phyloP scores from a whole-genome alignment of 2,888 invertebrate species.

The Masnerella sp. region DNA sequence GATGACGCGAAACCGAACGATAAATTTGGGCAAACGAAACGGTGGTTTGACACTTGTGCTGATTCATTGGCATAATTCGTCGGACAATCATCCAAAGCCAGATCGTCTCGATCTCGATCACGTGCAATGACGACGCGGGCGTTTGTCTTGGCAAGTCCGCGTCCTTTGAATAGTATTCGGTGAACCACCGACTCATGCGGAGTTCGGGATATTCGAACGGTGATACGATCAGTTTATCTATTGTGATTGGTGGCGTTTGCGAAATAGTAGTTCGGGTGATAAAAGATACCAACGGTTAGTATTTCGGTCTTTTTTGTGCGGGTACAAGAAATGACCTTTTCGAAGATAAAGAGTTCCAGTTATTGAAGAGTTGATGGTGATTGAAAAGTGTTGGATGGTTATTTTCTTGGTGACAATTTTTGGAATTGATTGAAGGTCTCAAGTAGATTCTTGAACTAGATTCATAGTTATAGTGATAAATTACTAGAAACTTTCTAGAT shows the following conservation, averaged over 20 bases:
- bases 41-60: background rate
- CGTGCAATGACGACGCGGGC: slow-evolving; percentile 10
- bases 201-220: slow-evolving; percentile 34
- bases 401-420: too few relatives aligned
- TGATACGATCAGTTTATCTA: slow-evolving; percentile 29
- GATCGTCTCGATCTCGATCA: slow-evolving; percentile 28
- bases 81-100: slow-evolving; percentile 2
- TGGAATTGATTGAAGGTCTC: too few relatives aligned
- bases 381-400: too few relatives aligned
- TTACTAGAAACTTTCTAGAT: too few relatives aligned
- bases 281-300: too few relatives aligned
- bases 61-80: background rate
- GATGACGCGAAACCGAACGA: background rate
- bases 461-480: too few relatives aligned
- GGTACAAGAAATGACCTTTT: too few relatives aligned
- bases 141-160: slow-evolving; percentile 35
- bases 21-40: background rate
- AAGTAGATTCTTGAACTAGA: too few relatives aligned
- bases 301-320: too few relatives aligned
- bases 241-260: slow-evolving; percentile 9
- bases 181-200: slow-evolving; percentile 35
- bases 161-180: slow-evolving; percentile 42
- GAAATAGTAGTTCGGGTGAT: too few relatives aligned
- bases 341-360: too few relatives aligned
- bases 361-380: too few relatives aligned